Conservation (phyloP, 2,888 invertebrate species). For the Cenopis cana region DNA sequence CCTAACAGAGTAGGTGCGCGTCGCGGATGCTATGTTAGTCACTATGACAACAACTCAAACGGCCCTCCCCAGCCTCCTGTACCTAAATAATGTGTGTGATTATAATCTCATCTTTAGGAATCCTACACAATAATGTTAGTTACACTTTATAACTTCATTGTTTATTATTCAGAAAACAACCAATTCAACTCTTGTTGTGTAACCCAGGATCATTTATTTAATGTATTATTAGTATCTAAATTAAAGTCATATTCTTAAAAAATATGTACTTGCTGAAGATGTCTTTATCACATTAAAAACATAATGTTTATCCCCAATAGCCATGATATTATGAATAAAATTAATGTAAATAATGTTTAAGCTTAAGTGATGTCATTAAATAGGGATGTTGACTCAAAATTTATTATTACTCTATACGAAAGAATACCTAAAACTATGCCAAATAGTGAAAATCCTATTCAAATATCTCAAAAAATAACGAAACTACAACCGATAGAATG, state of each 20-base stretch:
- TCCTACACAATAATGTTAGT: background rate
- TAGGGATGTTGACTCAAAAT: no score
- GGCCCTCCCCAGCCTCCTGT: slow-evolving; percentile 53
- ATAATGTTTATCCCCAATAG: background rate
- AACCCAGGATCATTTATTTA: slow-evolving; percentile 10
- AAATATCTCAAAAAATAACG: no score
- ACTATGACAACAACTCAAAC: slow-evolving; percentile 56
- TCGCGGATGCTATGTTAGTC: slow-evolving; percentile 57
- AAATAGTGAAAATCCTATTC: no score
- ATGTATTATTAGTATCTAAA: slow-evolving; percentile 21
- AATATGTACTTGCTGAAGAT: background rate
- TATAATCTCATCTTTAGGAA: slow-evolving; percentile 19
- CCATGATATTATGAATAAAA: background rate
- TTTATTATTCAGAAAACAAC: slow-evolving; percentile 2
- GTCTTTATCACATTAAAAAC: slow-evolving; percentile 5
- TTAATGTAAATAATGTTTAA: background rate
- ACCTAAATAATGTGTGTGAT: slow-evolving; percentile 45
- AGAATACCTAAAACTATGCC: no score
- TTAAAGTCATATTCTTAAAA: background rate
- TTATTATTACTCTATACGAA: no score
- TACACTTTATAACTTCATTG: background rate
- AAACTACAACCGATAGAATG: no score
- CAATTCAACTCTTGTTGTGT: slow-evolving; percentile 3
- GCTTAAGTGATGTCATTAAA: background rate
- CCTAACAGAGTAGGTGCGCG: slow-evolving; percentile 54